Evolutionary conservation across 2,888 invertebrate genomes (phyloP), one percentile per base, ranked within the genome.

Genomic region (Scrobipalpa atriplicella): DNA sequence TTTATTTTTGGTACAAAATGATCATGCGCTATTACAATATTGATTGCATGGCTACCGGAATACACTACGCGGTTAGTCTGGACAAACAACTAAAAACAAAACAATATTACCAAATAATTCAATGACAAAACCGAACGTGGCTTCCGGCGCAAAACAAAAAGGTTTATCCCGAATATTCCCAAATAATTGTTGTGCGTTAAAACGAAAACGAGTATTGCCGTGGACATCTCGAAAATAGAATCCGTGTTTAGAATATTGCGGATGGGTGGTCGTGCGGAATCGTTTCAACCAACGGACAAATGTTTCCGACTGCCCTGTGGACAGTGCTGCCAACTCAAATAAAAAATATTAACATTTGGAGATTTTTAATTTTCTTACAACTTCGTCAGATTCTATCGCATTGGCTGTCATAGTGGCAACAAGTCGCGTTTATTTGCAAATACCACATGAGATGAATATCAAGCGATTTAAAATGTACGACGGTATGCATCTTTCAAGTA

Each of bases 161-260:
- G 7, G 58, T 54, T 19, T 19, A 13, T 18, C 16, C 36, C 29
- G 16, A 38, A 60, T 36, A 29, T 63, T n/a, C 51, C 10, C 7
- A 36, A 29, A 63, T 43, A 52, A 51, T 63, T 63, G 47, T 51
- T 63, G 47, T 58, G 61, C 18, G 63, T 64, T 66, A 67, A 65
- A 70, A 64, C 65, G 58, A 58, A 67, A 66, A 63, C 63, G 64
- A 11, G 36, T 41, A 62, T 19, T 66, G 71, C 43, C 47, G 51
- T 52, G 61, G 69, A 66, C 67, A 54, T 67, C 41, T 68, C 62
- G 21, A 36, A 66, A 71, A 71, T 69, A 69, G 66, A 69, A 68
- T 67, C 58, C 71, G 71, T 71, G 71, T 47, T 16, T 58, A 21
- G 71, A 71, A 71, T 71, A 47, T 65, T 56, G 62, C 64, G 54